A percentile compares a stretch with the other conserved stretches of the same genome.
These are phyloP conservation scores for Epinephelus malabaricus DNA, from an alignment of 2,797 vertebrate species.

Conservation along the genomic window DNA sequence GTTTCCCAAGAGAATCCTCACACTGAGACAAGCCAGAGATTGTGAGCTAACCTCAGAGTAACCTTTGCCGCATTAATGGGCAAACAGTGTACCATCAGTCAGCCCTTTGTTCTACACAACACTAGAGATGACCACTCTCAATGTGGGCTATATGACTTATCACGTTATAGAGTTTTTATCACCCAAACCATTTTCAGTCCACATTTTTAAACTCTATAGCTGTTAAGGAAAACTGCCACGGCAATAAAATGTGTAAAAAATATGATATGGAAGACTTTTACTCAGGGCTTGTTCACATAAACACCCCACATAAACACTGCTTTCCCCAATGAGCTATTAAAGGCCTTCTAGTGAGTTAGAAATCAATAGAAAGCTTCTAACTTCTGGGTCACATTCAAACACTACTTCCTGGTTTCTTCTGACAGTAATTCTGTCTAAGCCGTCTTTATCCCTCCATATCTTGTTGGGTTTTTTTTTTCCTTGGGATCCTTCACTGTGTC, in stretches of 20 bases:
- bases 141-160: conserved; percentile 4
- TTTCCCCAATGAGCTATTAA: conserved; percentile 53
- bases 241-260: conserved; percentile 34
- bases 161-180: conserved; percentile 11
- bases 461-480: conserved; percentile 15
- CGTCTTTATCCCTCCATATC: conserved; percentile 51
- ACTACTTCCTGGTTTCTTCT: conserved; percentile 49
- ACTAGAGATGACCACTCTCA: not conserved
- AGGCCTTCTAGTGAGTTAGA: conserved; percentile 45
- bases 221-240: conserved; percentile 3
- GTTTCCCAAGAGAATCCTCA: conserved; percentile 42
- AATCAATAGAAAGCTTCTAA: conserved; percentile 62
- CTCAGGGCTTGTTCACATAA: not conserved
- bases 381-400: conserved; percentile 61
- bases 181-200: not conserved
- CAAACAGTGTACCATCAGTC: conserved; percentile 12
- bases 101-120: conserved; percentile 24
- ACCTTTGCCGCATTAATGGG: conserved; percentile 44
- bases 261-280: conserved; percentile 23
- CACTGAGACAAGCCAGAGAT: conserved; percentile 33
- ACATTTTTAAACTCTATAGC: not conserved
- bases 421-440: conserved; percentile 65
- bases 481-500: conserved; percentile 41
- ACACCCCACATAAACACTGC: conserved; percentile 37
- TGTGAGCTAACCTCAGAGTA: conserved; percentile 40